Evolutionary conservation across 2,797 vertebrate genomes (phyloP).

Genomic region (Liparis tanakae): DNA sequence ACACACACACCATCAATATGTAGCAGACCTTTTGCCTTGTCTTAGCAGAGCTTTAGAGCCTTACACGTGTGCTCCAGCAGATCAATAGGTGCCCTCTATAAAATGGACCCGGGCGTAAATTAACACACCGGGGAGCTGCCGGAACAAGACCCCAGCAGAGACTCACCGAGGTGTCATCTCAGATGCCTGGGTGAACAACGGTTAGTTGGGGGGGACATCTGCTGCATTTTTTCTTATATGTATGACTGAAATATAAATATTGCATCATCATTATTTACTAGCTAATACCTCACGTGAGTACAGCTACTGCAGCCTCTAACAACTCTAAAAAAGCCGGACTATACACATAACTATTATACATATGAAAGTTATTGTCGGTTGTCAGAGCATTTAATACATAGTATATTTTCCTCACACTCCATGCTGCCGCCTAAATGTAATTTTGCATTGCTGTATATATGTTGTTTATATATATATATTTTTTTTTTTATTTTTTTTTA

Average conservation of each 20-base stretch:
- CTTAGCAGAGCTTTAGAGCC: constrained; percentile 56
- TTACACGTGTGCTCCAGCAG: constrained; percentile 54
- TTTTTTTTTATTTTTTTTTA: no score
- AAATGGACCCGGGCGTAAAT: constrained; percentile 69
- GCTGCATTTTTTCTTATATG: not conserved
- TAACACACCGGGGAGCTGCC: constrained; percentile 66
- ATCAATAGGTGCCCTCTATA: constrained; percentile 69
- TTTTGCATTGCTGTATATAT: no score
- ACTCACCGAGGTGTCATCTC: constrained; percentile 32
- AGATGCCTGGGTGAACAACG: constrained; percentile 33
- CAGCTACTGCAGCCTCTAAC: not conserved
- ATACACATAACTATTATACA: constrained; percentile 11
- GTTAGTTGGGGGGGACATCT: constrained; percentile 8
- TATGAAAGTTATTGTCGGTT: constrained; percentile 14
- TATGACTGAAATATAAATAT: not conserved
- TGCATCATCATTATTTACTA: not conserved
- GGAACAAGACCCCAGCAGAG: constrained; percentile 23
- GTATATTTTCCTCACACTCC: constrained; percentile 17
- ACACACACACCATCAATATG: constrained; percentile 31
- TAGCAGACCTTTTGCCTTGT: constrained; percentile 47
- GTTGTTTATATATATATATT: no score
- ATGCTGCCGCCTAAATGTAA: constrained; percentile 3
- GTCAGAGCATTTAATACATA: constrained; percentile 18
- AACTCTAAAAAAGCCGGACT: not conserved
- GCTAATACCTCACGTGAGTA: not conserved